Conservation (phyloP, 2,888 invertebrate genomes). For the Torymus auratus region DNA sequence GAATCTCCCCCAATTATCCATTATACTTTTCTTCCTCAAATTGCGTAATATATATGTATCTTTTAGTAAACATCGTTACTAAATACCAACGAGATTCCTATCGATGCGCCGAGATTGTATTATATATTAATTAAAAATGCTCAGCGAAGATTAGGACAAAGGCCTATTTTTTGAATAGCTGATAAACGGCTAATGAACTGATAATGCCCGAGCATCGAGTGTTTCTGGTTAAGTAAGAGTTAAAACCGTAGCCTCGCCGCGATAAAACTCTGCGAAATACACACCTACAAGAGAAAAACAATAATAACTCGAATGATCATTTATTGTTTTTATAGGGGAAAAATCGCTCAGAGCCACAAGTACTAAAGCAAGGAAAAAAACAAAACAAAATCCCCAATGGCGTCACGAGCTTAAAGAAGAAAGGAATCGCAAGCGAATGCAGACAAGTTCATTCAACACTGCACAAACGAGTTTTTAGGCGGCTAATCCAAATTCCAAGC, state of each 20-base stretch:
- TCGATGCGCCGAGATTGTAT: conserved; percentile 13
- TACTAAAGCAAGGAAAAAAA: no score
- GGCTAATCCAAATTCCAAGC: no score
- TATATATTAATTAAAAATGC: conserved; percentile 9
- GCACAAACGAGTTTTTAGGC: neutral
- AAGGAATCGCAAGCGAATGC: conserved; percentile 5
- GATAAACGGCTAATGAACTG: conserved; percentile 21
- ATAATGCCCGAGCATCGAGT: conserved; percentile 9
- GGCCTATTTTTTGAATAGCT: conserved; percentile 16
- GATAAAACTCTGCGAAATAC: conserved; percentile 1
- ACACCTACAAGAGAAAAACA: neutral
- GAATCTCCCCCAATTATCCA: no score
- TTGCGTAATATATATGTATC: no score
- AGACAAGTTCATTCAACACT: neutral
- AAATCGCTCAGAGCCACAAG: no score
- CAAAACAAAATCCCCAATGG: neutral
- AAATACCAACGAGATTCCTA: neutral
- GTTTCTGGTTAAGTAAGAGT: conserved; percentile 19
- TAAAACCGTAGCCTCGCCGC: conserved; percentile 9
- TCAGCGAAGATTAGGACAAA: conserved; percentile 12
- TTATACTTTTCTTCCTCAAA: no score
- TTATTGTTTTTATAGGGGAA: no score
- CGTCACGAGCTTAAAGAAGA: conserved; percentile 10
- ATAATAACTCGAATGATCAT: neutral
- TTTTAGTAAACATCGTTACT: no score